Percentiles rank a stretch among this genome's conserved stretches.
These are phyloP conservation scores for Panopea generosa DNA, from an alignment of 2,888 invertebrate species.

Conservation along the genomic window DNA sequence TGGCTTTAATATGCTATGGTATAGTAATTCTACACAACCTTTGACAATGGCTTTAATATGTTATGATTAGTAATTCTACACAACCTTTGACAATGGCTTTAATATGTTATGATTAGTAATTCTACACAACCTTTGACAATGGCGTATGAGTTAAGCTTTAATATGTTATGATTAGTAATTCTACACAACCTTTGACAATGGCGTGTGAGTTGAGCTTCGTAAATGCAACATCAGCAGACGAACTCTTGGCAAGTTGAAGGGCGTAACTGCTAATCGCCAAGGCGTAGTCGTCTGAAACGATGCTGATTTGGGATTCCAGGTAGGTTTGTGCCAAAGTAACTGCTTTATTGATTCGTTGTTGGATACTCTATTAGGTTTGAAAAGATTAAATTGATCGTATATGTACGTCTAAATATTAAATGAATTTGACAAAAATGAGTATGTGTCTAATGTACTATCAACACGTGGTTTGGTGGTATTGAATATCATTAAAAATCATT, in stretches of 20 bases:
- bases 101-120: too few species aligned
- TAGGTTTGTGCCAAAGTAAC: conserved; percentile 76
- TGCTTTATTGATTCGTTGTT: conserved; percentile 65
- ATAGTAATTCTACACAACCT: too few species aligned
- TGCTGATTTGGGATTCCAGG: conserved; percentile 79
- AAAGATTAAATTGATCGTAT: too few species aligned
- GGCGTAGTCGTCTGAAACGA: conserved; percentile 78
- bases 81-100: too few species aligned
- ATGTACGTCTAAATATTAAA: neutral
- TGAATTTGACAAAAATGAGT: neutral
- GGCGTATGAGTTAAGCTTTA: conserved; percentile 72
- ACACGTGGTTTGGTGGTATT: too few species aligned
- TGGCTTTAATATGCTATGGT: too few species aligned
- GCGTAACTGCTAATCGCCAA: conserved; percentile 81
- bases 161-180: too few species aligned
- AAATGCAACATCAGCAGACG: conserved; percentile 64
- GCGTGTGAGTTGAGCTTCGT: conserved; percentile 71
- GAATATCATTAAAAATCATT: too few species aligned
- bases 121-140: too few species aligned
- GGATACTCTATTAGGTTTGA: conserved; percentile 66
- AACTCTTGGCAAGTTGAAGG: conserved; percentile 76
- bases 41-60: too few species aligned
- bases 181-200: conserved; percentile 75
- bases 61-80: too few species aligned
- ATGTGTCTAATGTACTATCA: neutral